phyloP scores from a whole-genome alignment of 2,113 vertebrate genomes.

The Zapornia atra region DNA sequence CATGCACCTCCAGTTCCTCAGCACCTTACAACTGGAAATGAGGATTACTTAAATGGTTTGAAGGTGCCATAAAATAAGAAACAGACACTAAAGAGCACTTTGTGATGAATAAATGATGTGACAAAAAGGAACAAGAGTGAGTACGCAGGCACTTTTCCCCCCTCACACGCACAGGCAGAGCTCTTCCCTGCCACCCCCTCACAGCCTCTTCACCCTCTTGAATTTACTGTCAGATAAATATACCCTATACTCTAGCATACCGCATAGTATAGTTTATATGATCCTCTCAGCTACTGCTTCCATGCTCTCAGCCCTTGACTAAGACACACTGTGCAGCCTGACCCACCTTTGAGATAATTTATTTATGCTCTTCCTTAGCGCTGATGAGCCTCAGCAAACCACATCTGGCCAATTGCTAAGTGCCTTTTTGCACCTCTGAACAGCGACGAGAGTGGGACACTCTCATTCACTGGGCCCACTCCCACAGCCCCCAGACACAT shows the following conservation, averaged over 20 bases:
- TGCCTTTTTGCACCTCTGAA: neutral
- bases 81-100: neutral
- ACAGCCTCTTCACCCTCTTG: neutral
- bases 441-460: neutral
- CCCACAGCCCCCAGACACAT: neutral
- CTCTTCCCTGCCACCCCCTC: neutral
- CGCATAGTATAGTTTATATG: neutral
- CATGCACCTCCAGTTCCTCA: neutral
- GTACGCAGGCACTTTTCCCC: accelerated
- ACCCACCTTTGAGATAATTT: neutral
- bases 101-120: conserved; percentile 44
- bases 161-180: neutral
- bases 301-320: neutral
- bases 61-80: neutral
- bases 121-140: conserved; percentile 1
- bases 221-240: neutral
- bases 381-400: neutral
- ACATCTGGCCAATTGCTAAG: accelerated
- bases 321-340: neutral
- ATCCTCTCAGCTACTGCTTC: neutral
- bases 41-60: neutral
- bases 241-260: neutral
- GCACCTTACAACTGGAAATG: neutral
- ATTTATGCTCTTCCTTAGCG: neutral
- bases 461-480: neutral